Percentiles rank a stretch among this genome's conserved stretches.
Conservation (phyloP, 1,140 invertebrate genomes). For the Temnothorax nylanderi region DNA sequence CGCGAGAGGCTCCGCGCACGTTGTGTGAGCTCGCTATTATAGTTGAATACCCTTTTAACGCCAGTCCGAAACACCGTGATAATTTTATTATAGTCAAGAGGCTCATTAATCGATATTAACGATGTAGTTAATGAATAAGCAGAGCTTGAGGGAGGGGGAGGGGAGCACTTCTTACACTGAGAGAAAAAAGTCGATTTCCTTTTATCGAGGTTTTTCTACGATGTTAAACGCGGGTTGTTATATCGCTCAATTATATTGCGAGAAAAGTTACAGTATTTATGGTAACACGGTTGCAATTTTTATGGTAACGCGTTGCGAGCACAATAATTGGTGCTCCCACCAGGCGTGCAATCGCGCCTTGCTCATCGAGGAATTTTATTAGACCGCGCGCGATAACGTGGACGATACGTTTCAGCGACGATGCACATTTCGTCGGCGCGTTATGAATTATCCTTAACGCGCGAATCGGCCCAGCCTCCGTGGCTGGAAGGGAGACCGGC, state of each 20-base stretch:
- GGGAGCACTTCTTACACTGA: neutral
- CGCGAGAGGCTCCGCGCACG: neutral
- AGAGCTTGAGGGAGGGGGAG: too few species aligned
- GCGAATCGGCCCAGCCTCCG: neutral
- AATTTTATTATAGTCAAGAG: neutral
- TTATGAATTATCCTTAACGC: slow-evolving; percentile 30
- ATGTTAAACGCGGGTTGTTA: neutral
- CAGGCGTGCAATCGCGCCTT: neutral
- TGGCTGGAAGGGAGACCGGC: neutral
- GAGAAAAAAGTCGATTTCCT: too few species aligned
- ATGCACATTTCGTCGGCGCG: neutral
- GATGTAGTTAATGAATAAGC: neutral
- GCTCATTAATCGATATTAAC: slow-evolving; percentile 10
- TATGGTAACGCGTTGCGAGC: slow-evolving; percentile 40
- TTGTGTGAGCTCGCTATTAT: neutral
- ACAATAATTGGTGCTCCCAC: slow-evolving; percentile 43
- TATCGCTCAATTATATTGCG: neutral
- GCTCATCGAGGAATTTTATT: slow-evolving; percentile 36
- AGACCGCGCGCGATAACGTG: slow-evolving; percentile 9
- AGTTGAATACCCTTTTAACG: neutral
- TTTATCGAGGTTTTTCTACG: neutral
- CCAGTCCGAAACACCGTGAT: too few species aligned
- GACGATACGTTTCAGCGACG: neutral
- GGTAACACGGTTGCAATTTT: slow-evolving; percentile 6
- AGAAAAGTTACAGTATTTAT: neutral